Evolutionary conservation across 1,140 invertebrate species (phyloP), one percentile per base, ranked within the genome.

Genomic region (Tetranychus urticae): DNA sequence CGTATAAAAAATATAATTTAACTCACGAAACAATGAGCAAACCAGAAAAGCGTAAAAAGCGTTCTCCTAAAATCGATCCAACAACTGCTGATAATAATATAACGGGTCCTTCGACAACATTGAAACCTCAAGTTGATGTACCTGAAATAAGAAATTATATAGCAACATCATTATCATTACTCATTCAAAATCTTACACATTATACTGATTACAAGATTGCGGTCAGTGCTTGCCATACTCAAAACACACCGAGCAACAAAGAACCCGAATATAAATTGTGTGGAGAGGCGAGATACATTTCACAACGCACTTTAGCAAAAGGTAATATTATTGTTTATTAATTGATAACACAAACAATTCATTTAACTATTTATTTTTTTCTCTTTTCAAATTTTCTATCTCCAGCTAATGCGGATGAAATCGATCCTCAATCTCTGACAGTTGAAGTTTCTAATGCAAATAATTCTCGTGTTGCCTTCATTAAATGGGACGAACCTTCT

Each of bases 401-500:
- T 34, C 63, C 64, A 8, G 59, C 57, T 55, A 64, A 59, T 33
- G 65, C 55, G 1, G 55, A 56, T 62, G 65, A 66, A 57, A 66
- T 68, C 46, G 61, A 64, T 59, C 12, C 46, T 10, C 59, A 50
- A 42, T 60, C 59, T 10, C 61, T 63, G 45, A n/a, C 54, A 12
- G 58, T 63, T 59, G 47, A 67, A 66, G 6, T 56, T 34, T 36
- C 33, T 34, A 74, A 75, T 65, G 33, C 55, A 33, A n/a, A 34
- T 8, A 68, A 69, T 14, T 71, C 70, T 23, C 63, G 64, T 37
- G 69, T 56, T 1, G 68, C 76, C 5, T 68, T 71, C 12, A 66
- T 83, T 3, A 70, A 65, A 10, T 96, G 90, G 90, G 71, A 78
- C 0, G 81, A 84, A 67, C 89, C 89, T 0, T 59, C 67, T n/a